Base-by-base conservation (phyloP, 2,113 vertebrate genomes). In the Rhinopithecus roxellana region DNA sequence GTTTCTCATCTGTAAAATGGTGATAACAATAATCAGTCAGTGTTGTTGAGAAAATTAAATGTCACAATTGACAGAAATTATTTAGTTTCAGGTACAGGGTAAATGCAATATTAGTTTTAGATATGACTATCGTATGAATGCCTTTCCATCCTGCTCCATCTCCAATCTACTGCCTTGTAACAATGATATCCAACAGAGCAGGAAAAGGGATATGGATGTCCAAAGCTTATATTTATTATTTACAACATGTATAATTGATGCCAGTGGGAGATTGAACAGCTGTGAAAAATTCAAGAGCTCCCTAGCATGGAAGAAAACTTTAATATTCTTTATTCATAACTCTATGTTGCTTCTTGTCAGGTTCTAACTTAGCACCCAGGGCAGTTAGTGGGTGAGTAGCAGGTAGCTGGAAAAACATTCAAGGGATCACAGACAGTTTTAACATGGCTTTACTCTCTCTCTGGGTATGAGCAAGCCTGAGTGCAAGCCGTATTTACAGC, bases 1-100 rank as follows among this genome's bases (percentile, higher is more conserved):
- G 32, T 50, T 95, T 81, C 92, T 85, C 25, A 22, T 92, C 80
- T 78, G 14, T 45, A 86, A 89, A 80, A 43, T 87, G 12, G 6
- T 75, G 52, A 57, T 90, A 83, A 78, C 23, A 89, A 38, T 61
- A 45, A 45, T 74, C 0, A n/a, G 77, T 70, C 52, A 83, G 22
- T 4, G 52, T 87, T 94, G 20, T 45, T 75, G 84, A 3, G 45
- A 74, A 92, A 95, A 95, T 80, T 96, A 92, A 89, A 55, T 94
- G 17, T 55, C 35, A 38, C 55, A 72, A 35, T 55, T 30, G 25
- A 52, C 48, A 89, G 20, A 27, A 91, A 82, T 17, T 25, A 72
- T 64, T 89, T 82, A 64, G 45, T 81, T 35, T 13, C 4, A 59
- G 45, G 27, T 38, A 83, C 11, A 77, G 43, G 59, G 18, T n/a